Conservation (phyloP, 2,797 vertebrate species). For the Yasuhikotakia modesta region DNA sequence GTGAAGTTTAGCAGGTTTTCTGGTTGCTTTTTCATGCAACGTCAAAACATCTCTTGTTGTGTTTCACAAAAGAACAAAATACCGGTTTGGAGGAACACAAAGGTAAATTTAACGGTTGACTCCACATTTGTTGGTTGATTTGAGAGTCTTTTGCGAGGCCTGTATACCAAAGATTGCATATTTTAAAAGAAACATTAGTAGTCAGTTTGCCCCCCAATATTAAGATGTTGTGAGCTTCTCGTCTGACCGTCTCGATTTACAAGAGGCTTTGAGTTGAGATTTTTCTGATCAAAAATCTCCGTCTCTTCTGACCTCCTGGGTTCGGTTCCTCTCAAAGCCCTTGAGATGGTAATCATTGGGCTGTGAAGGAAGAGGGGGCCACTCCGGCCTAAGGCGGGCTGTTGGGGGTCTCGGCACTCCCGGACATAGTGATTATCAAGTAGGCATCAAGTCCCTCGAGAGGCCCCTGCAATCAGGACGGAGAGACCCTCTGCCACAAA, state of each 20-base stretch:
- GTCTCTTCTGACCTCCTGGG: conserved; percentile 28
- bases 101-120: background rate
- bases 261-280: conserved; percentile 17
- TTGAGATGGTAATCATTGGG: conserved; percentile 41
- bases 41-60: no score
- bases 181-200: background rate
- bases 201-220: background rate
- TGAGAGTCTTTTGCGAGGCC: background rate
- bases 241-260: conserved; percentile 16
- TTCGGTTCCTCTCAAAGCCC: conserved; percentile 43
- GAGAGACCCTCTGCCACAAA: conserved; percentile 36
- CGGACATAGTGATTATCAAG: conserved; percentile 70
- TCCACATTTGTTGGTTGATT: background rate
- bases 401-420: conserved; percentile 58
- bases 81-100: no score
- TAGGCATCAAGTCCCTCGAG: conserved; percentile 71
- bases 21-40: no score
- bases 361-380: conserved; percentile 19
- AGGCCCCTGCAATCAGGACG: conserved; percentile 72
- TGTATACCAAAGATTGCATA: background rate
- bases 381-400: conserved; percentile 7
- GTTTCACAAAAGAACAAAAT: no score
- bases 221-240: conserved; percentile 2
- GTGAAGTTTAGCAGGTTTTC: no score
- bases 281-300: conserved; percentile 38